Conservation (phyloP, 1,140 invertebrate species). For the Saccostrea echinata region DNA sequence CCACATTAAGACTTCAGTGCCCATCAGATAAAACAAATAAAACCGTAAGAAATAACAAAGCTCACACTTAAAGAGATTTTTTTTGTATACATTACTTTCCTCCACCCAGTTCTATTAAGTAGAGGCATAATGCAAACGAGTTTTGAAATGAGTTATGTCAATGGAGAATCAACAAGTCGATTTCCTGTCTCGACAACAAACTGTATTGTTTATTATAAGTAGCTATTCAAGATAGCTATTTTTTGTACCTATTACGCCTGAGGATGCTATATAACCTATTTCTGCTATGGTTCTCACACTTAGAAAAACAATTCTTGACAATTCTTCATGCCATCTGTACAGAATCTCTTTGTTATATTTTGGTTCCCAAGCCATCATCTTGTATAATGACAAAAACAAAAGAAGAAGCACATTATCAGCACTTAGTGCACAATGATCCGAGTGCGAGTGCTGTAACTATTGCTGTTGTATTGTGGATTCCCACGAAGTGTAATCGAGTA, state of each 20-base stretch:
- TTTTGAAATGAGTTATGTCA: not conserved
- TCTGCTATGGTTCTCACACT: not conserved
- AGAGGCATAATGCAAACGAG: no score
- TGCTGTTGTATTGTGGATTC: not conserved
- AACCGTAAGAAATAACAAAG: not conserved
- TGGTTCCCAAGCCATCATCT: not conserved
- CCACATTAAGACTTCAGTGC: not conserved
- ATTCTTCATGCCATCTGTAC: not conserved
- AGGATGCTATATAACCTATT: not conserved
- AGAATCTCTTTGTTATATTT: not conserved
- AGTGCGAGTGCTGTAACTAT: not conserved
- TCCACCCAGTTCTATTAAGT: not conserved
- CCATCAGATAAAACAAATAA: not conserved
- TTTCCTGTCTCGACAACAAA: not conserved
- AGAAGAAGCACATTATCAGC: not conserved
- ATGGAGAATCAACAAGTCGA: not conserved
- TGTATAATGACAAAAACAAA: constrained; percentile 18
- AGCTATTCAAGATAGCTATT: not conserved
- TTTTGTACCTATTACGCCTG: not conserved
- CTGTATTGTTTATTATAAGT: not conserved
- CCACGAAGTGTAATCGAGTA: constrained; percentile 4
- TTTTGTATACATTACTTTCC: not conserved
- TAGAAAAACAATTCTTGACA: not conserved
- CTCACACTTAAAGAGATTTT: not conserved
- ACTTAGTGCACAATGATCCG: not conserved